These are phyloP conservation scores for Penaeus indicus DNA, from an alignment of 1,140 invertebrate species.

Conservation along the genomic window DNA sequence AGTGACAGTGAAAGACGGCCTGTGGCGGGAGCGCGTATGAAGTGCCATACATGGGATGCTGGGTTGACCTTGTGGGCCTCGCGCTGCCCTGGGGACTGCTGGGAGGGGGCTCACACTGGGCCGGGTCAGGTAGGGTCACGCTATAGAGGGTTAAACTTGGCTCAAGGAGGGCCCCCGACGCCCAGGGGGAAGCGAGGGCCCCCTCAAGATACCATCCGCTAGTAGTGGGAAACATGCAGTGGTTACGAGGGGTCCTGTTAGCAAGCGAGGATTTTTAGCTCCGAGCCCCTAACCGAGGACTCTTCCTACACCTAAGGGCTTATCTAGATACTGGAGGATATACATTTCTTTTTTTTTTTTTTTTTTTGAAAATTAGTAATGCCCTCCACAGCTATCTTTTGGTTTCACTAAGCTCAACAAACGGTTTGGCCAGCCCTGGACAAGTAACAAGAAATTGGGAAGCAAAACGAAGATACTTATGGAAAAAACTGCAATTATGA, in stretches of 20 bases:
- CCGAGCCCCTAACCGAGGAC: constrained; percentile 16
- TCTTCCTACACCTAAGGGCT: constrained; percentile 55
- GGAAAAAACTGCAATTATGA: constrained; percentile 36
- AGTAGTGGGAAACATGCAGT: constrained; percentile 29
- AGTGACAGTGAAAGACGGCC: constrained; percentile 51
- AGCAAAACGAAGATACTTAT: constrained; percentile 57
- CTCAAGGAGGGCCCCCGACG: constrained; percentile 7
- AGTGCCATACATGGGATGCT: constrained; percentile 62
- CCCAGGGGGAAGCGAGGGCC: constrained; percentile 6
- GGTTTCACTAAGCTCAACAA: constrained; percentile 54
- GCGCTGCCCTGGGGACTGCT: constrained; percentile 9
- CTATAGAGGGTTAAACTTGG: constrained; percentile 13
- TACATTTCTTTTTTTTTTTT: constrained; percentile 15
- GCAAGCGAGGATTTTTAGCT: constrained; percentile 45
- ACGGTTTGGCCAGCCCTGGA: constrained; percentile 64
- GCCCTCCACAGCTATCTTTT: constrained; percentile 53
- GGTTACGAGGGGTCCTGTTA: constrained; percentile 43
- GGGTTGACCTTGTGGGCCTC: constrained; percentile 40
- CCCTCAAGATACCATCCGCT: constrained; percentile 13
- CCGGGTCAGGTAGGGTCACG: constrained; percentile 12
- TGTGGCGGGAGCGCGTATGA: constrained; percentile 47
- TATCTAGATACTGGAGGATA: constrained; percentile 46
- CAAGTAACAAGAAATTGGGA: constrained; percentile 40
- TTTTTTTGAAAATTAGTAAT: constrained; percentile 44
- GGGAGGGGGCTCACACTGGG: constrained; percentile 29